Percentiles rank a stretch among this genome's conserved stretches.
Conservation (phyloP, 2,113 vertebrate species). For the Dasyprocta punctata region DNA sequence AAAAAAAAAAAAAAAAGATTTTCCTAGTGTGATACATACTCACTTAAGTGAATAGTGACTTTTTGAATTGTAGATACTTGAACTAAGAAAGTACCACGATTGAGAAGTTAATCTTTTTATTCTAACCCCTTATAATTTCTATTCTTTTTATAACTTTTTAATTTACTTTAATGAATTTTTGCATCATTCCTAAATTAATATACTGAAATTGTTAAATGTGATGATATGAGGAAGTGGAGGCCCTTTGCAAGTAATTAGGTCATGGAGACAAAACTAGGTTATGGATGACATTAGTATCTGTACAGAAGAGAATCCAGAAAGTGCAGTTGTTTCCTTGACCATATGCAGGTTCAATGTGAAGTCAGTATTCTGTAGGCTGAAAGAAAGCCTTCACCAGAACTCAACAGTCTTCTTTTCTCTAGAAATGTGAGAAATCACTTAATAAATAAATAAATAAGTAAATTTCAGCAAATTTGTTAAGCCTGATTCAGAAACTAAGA, state of each 20-base stretch:
- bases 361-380: neutral
- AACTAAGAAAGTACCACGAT: neutral
- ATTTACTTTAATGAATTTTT: neutral
- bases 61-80: conserved; percentile 39
- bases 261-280: neutral
- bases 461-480: neutral
- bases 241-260: too few species aligned
- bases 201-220: neutral
- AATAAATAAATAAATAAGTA: neutral
- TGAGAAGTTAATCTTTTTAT: neutral
- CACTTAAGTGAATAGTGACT: neutral
- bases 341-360: neutral
- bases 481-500: neutral
- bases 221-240: neutral
- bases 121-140: neutral
- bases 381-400: neutral
- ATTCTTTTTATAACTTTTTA: neutral
- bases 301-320: neutral
- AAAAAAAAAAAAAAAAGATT: too few species aligned
- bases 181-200: neutral
- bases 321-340: neutral
- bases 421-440: neutral
- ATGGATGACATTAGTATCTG: neutral
- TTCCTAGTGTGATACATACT: neutral
- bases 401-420: neutral